Percentiles rank a stretch among this genome's conserved stretches.
Evolutionary conservation across 2,888 invertebrate genomes (phyloP).

Genomic region (Cryptus armator): DNA sequence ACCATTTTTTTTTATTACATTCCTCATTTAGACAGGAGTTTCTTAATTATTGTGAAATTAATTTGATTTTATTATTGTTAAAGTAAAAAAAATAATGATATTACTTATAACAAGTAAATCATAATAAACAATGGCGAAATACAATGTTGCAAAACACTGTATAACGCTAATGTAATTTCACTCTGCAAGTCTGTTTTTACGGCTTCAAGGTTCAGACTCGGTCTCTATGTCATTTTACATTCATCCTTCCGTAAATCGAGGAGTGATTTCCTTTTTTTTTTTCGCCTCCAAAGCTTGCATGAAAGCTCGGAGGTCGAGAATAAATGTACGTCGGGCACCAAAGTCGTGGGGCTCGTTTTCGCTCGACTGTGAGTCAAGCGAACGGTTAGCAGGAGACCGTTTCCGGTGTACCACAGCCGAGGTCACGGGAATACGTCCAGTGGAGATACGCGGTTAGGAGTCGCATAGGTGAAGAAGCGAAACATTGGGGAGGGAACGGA

Average conservation of each 20-base stretch:
- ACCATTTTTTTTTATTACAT: too few relatives aligned
- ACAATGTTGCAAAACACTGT: neutral
- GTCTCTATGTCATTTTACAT: neutral
- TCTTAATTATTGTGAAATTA: too few relatives aligned
- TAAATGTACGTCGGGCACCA: neutral
- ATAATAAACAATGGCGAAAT: neutral
- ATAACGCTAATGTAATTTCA: neutral
- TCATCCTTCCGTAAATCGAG: neutral
- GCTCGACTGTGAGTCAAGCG: slow-evolving; percentile 30
- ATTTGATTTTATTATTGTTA: too few relatives aligned
- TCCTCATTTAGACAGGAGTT: too few relatives aligned
- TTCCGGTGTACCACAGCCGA: slow-evolving; percentile 41
- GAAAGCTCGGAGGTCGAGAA: slow-evolving; percentile 3
- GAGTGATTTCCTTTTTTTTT: slow-evolving; percentile 11
- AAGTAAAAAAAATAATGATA: neutral
- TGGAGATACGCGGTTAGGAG: slow-evolving; percentile 25
- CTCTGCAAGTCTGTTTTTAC: neutral
- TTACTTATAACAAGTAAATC: neutral
- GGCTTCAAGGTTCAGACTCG: neutral
- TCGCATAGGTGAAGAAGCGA: slow-evolving; percentile 15
- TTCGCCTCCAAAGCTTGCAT: neutral
- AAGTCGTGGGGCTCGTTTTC: slow-evolving; percentile 32
- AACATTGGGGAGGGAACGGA: slow-evolving; percentile 8
- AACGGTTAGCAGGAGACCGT: slow-evolving; percentile 45
- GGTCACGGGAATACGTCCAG: slow-evolving; percentile 5